Base-by-base conservation (phyloP, 2,113 vertebrate genomes). In the Leptodactylus fuscus region DNA sequence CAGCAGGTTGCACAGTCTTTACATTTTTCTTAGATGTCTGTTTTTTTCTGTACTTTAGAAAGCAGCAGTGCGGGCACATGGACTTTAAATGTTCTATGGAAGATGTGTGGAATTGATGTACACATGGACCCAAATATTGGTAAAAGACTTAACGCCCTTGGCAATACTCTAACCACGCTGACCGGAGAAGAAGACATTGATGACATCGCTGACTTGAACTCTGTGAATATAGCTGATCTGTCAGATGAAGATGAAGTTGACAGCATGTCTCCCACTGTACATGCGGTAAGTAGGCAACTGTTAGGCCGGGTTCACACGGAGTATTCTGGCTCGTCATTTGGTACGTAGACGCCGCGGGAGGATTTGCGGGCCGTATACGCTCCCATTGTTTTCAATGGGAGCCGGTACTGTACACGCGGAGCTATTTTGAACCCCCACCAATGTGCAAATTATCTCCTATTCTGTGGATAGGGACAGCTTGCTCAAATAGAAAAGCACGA, bases 101-200 rank as follows among this genome's bases (percentile, higher is more conserved):
- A 99, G 90, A 99, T 99, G 98, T 99, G 98, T 36, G 98, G 98
- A 53, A 99, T 99, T 18, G 98, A 98, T 67, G 98, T 99, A 32
- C 98, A 99, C 91, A 99, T 99, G 97, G 98, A 99, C 90, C 98
- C 98, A 62, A 99, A 99, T 90, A 99, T 99, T 55, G 98, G 98
- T 60, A 99, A 99, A 90, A 94, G 98, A 7, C 90, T 99, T 27
- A 99, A 97, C 44, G 97, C 98, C 46, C 93, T 99, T 73, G 98
- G 98, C 22, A 97, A 96, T 89, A 99, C 98, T 0, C 93, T 99
- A 22, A 99, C 98, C 0, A 98, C 98, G 0, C 80, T 99, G 92
- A 99, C 98, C 0, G 97, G 98, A 29, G 98, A 99, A 89, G 98
- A 99, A 88, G 97, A 98, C 77, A 83, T 92, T 0, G 98, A 99